These are phyloP conservation scores for Synchiropus splendidus DNA, from an alignment of 2,113 vertebrate genomes.

Conservation along the genomic window DNA sequence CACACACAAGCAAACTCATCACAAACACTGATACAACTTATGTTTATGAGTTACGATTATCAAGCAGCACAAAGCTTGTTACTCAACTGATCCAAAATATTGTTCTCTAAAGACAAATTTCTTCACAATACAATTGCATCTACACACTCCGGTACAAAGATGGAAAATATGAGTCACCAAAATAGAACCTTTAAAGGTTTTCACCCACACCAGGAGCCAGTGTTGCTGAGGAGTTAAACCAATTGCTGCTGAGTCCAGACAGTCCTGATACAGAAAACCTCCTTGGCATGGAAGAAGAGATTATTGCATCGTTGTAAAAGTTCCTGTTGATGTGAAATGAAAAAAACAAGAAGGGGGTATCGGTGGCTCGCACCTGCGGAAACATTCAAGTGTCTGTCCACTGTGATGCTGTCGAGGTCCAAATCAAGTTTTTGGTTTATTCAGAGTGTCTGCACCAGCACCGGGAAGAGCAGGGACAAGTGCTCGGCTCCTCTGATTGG, in stretches of 20 bases:
- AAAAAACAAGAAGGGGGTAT: too few species aligned
- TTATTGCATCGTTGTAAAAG: too few species aligned
- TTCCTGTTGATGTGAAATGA: too few species aligned
- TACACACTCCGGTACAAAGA: constrained; percentile 18
- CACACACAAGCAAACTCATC: constrained; percentile 21
- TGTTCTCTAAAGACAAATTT: background rate
- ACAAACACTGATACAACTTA: constrained; percentile 19
- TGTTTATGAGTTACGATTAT: too few species aligned
- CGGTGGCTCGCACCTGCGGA: too few species aligned
- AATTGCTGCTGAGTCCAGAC: too few species aligned
- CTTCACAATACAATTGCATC: constrained; percentile 5
- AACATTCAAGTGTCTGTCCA: constrained; percentile 18
- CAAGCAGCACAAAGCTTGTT: too few species aligned
- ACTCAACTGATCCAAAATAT: too few species aligned
- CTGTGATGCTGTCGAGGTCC: constrained; percentile 9
- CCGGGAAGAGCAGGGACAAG: constrained; percentile 91
- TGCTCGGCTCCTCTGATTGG: constrained; percentile 95
- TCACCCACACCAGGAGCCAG: too few species aligned
- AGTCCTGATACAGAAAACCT: too few species aligned
- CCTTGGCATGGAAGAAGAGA: too few species aligned
- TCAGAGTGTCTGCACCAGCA: constrained; percentile 91
- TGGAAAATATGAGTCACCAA: constrained; percentile 20
- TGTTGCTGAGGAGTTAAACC: too few species aligned
- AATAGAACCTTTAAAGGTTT: constrained; percentile 35
- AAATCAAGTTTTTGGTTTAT: constrained; percentile 43